Base-by-base conservation (phyloP, 2,888 invertebrate genomes). In the Resseliella maxima region DNA sequence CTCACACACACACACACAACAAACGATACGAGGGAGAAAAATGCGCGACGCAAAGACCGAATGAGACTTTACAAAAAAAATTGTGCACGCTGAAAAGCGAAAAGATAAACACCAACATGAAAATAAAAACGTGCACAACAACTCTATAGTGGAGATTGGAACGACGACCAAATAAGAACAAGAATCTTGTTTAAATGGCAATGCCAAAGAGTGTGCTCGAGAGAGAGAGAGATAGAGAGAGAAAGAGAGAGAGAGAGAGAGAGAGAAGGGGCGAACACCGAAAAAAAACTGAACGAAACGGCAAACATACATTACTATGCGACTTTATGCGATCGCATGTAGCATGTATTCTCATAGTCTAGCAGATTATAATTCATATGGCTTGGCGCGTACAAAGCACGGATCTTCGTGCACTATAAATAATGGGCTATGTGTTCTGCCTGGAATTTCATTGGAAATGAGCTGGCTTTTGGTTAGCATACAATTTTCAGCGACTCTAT, bases 41-140 rank as follows among this genome's bases (percentile, higher is more conserved):
- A 18, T 15, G 46, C 2, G 18, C 18, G 5, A 5, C 5, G 41
- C 41, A 41, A 41, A 41, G 12, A 41, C n/a, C 41, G 46, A 24
- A 59, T 59, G 59, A 24, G 59, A 27, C 12, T 45, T 45, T 45
- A 45, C 45, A n/a, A n/a, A 59, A 59, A 59, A 59, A 24, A 24
- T n/a, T 31, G 72, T 31, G 3, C 31, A 31, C 72, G 72, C 72
- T 72, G 72, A 72, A 72, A 72, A 72, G 72, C 72, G 72, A 72
- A 72, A 31, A 72, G 72, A 72, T 31, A 72, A 72, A 72, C 72
- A 72, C 72, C n/a, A 35, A 31, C 31, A 72, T 72, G 72, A 72
- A 72, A 72, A 72, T 72, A 72, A 72, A 72, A 72, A 72, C 31
- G 72, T 72, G 72, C 72, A 72, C 72, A 72, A 15, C 72, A 72